Base-by-base conservation (phyloP, 1,140 invertebrate species). In the Pseudomyrmex pallidus region DNA sequence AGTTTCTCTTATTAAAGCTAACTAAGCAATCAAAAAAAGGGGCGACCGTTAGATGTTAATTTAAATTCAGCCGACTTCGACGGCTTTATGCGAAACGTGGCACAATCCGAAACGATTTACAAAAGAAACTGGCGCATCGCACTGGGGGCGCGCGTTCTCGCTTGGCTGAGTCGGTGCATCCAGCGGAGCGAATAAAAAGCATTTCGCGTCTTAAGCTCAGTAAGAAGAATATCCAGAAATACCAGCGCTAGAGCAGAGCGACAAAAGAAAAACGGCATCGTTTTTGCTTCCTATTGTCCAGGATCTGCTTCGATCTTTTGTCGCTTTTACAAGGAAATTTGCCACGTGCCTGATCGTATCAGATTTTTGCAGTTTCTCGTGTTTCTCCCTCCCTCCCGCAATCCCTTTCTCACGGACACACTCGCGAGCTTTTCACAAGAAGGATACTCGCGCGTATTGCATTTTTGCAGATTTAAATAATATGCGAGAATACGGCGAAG, bases 301-400 rank as follows among this genome's bases (percentile, higher is more conserved):
- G 48, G 20, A 82, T 52, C 48, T 66, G 67, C 63, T 85, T 82
- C 84, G 62, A 82, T 64, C 70, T 52, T 67, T 63, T 61, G 64
- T 87, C 63, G 85, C 85, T 87, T 76, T 76, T 82, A 86, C 78
- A 86, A 85, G 74, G 66, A 86, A 80, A 87, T 87, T 78, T 84
- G 72, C 74, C 82, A 84, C 85, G 74, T 87, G 86, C 85, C 76
- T 87, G 86, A 87, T 87, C 86, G 82, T 74, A 67, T 86, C 72
- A 52, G 52, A 54, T 67, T 54, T 84, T 72, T 59, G 57, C 57
- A 66, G 20, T 66, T 63, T 85, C 74, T 85, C 25, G 70, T 56
- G 61, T 64, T 54, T 56, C 50, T 20, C 61, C 59, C 25, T 56
- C 50, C 20, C 61, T 64, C 25, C 20, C 17, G 46, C n/a, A 20